Base-by-base conservation (phyloP, 2,797 vertebrate species). In the Danio tinwini region DNA sequence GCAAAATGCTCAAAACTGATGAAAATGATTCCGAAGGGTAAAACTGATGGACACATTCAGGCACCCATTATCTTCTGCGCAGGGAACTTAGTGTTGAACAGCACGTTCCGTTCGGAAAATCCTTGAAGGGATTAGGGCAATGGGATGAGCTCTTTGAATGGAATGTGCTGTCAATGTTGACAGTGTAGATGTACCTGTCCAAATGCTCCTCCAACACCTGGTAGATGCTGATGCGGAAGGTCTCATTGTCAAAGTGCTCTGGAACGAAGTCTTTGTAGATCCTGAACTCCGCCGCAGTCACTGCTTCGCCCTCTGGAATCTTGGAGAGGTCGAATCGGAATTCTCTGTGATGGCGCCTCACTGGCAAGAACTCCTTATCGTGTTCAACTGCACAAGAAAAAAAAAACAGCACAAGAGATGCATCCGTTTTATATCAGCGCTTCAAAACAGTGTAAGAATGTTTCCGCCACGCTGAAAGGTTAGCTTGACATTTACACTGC, bases 261-360 rank as follows among this genome's bases (percentile, higher is more conserved):
- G 93, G 94, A 89, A 97, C 91, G 86, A 95, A 98, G 90, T 99
- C 98, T 90, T 99, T 99, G 76, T 97, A 99, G 86, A 99, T 98
- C 42, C 98, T 95, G 89, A 99, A 98, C 83, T 99, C 98, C 0
- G 98, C 97, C 0, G 98, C 97, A 0, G 98, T 99, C 83, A 98
- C 98, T 0, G 96, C 95, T 85, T 99, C 98, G 0, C 98, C 97
- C 83, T 99, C 98, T 0, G 98, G 98, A 90, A 99, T 99, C 82
- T 95, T 94, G 7, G 97, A 97, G 6, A 98, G 93, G 86, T 99
- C 97, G 4, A 99, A 99, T 63, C 96, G 92, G 92, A 98, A 99
- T 90, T 99, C 97, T 47, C 94, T 89, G 78, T 97, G 96, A 90
- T 98, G 97, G 84, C 96, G 95, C 68, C 95, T 93, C 42, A 97